Evolutionary conservation across 2,113 vertebrate genomes (phyloP).

Genomic region (Anarrhichthys ocellatus): DNA sequence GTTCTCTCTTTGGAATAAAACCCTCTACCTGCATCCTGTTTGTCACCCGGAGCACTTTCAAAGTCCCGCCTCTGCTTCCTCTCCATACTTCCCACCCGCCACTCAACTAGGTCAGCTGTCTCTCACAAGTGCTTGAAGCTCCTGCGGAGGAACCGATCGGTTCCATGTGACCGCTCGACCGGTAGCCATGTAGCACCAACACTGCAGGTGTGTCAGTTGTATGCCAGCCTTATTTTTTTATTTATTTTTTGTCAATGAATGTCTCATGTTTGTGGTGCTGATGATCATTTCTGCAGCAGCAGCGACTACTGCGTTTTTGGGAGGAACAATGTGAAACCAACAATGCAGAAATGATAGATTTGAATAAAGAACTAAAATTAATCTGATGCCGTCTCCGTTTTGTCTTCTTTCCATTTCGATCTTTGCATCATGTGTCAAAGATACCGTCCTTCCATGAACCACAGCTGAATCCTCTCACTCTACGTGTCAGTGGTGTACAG

Average conservation of each 20-base stretch:
- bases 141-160: not conserved
- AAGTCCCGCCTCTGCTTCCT: not conserved
- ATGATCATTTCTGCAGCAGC: not conserved
- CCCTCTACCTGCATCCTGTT: not conserved
- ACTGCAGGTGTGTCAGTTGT: not conserved
- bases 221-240: not conserved
- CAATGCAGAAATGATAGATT: not conserved
- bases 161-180: conserved; percentile 13
- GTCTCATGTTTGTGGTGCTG: conserved; percentile 7
- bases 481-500: not conserved
- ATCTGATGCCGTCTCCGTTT: not conserved
- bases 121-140: not conserved
- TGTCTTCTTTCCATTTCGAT: not conserved
- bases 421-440: not conserved
- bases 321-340: not conserved
- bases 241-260: conserved; percentile 10
- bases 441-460: not conserved
- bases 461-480: too few relatives aligned
- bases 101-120: not conserved
- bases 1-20: not conserved
- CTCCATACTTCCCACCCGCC: not conserved
- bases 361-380: not conserved
- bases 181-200: not conserved
- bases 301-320: not conserved
- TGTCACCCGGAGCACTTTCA: not conserved